A percentile compares a stretch with the other conserved stretches of the same genome.
Evolutionary conservation across 2,888 invertebrate species (phyloP).

Genomic region (Erpobdella octoculata): DNA sequence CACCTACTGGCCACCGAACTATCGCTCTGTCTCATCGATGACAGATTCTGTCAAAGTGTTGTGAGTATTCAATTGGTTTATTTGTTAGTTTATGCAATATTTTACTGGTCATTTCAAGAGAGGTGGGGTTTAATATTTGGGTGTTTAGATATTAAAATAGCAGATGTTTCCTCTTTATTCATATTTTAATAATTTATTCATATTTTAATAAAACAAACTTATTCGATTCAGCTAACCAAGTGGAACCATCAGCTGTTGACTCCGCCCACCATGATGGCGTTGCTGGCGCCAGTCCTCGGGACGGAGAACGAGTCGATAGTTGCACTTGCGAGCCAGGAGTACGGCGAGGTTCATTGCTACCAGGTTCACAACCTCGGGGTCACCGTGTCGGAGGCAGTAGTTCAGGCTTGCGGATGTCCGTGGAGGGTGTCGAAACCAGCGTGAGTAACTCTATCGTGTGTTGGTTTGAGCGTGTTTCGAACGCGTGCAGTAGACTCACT

Average conservation of each 20-base stretch:
- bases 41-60: no score
- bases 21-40: background rate
- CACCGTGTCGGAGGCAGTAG: background rate
- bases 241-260: conserved; percentile 2
- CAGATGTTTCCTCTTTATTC: background rate
- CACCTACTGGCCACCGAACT: background rate
- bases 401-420: background rate
- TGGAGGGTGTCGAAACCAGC: background rate
- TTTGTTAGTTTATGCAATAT: background rate
- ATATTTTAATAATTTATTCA: background rate
- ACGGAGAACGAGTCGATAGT: background rate
- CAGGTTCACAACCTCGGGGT: background rate
- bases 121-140: no score
- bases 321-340: background rate
- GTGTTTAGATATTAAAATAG: no score
- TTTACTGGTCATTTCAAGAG: background rate
- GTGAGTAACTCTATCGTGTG: background rate
- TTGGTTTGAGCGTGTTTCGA: no score
- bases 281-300: background rate
- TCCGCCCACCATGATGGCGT: background rate
- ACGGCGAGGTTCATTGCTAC: conserved; percentile 12
- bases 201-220: background rate
- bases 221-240: background rate
- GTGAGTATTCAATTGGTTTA: background rate
- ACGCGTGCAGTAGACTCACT: no score